Conservation (phyloP, 2,888 invertebrate genomes). For the Perizoma flavofasciatum region DNA sequence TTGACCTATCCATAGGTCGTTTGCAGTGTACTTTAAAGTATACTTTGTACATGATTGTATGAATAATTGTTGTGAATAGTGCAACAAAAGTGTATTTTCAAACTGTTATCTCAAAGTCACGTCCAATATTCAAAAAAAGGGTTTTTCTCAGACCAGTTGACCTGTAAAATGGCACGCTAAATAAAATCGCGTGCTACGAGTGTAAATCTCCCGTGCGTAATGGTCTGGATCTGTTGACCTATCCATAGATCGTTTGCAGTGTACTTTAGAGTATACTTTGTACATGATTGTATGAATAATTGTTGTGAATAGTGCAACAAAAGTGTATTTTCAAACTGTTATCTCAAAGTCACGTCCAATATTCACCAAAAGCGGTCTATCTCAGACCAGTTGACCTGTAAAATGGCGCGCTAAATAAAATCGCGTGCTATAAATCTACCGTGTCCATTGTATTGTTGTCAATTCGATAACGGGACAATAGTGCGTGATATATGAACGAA, state of each 20-base stretch:
- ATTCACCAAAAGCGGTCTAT: constrained; percentile 8
- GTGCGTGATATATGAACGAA: constrained; percentile 57
- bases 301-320: too few species aligned
- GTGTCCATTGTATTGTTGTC: constrained; percentile 52
- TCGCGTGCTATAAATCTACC: constrained; percentile 27
- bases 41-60: too few species aligned
- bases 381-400: constrained; percentile 39
- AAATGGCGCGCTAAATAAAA: constrained; percentile 49
- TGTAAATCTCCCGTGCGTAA: constrained; percentile 36
- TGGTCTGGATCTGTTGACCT: constrained; percentile 27
- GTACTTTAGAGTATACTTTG: too few species aligned
- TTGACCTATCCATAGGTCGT: too few species aligned
- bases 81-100: too few species aligned
- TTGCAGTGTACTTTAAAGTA: too few species aligned
- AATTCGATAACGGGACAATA: constrained; percentile 57
- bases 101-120: neutral
- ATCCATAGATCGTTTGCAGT: too few species aligned
- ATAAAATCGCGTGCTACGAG: constrained; percentile 43
- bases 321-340: too few species aligned
- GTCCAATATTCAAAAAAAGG: constrained; percentile 10
- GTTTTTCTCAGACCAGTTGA: constrained; percentile 32
- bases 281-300: too few species aligned
- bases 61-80: too few species aligned
- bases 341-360: constrained; percentile 2
- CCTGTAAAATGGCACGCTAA: constrained; percentile 44